These are phyloP conservation scores for Coptodon bakossiorum DNA, from an alignment of 2,113 vertebrate species.

Conservation along the genomic window DNA sequence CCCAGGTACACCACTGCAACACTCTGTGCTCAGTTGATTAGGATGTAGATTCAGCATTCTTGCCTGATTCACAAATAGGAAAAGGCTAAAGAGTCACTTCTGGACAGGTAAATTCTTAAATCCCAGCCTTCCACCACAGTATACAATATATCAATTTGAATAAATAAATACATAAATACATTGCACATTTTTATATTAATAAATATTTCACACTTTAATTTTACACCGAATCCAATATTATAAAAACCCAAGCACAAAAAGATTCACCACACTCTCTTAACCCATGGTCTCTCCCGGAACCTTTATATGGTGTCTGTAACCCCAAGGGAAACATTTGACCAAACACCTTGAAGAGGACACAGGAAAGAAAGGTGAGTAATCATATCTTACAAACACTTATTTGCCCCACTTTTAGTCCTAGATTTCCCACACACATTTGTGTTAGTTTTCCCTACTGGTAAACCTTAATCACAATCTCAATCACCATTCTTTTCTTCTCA, in stretches of 20 bases:
- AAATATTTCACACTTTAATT: rapidly evolving
- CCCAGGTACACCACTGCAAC: slow-evolving; percentile 18
- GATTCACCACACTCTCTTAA: not conserved
- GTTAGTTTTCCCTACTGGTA: not conserved
- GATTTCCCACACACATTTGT: not conserved
- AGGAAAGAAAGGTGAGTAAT: not conserved
- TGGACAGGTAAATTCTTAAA: no score
- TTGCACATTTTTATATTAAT: not conserved
- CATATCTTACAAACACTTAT: not conserved
- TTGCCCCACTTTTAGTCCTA: not conserved
- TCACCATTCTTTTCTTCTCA: not conserved
- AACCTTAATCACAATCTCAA: not conserved
- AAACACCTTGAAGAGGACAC: not conserved
- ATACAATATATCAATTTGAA: not conserved
- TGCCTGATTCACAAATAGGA: not conserved
- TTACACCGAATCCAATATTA: not conserved
- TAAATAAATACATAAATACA: not conserved
- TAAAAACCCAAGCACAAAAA: not conserved
- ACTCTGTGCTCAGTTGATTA: not conserved
- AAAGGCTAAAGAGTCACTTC: not conserved
- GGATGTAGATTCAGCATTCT: not conserved
- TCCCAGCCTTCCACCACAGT: not conserved
- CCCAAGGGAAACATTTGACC: not conserved
- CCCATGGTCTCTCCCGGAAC: not conserved
- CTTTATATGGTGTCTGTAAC: not conserved